Evolutionary conservation across 2,113 vertebrate genomes (phyloP), one percentile per base, ranked within the genome.

Genomic region (Struthidea cinerea): DNA sequence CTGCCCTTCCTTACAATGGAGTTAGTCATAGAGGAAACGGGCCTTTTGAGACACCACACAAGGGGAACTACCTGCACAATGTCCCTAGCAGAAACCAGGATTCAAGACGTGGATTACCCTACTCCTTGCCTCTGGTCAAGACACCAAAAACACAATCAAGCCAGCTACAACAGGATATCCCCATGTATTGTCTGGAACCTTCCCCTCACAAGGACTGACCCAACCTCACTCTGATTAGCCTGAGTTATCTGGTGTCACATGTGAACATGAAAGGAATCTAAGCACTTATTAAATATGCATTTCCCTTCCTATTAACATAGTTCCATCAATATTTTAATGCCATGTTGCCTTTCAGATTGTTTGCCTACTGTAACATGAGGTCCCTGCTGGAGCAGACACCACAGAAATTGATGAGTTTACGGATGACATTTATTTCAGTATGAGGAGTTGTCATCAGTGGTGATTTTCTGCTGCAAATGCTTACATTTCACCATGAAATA

Each of bases 311-410:
- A 86, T 71, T 79, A 93, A 96, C 82, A 92, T 84, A 6, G 7
- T 82, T 93, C 57, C 76, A 97, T 96, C 90, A 95, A 95, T 96
- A 97, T 97, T 96, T 97, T 92, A 96, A 88, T 93, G 76, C 39
- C 60, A 82, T 76, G 88, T 93, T 95, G 83, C 68, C 86, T 92
- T 85, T 94, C 90, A 78, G 85, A 87, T 91, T 91, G 56, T 77
- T 61, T 85, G 92, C 49, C 49, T 82, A n/a, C 50, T 87, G 75
- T 92, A 93, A 89, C 63, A n/a, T 30, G 80, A 96, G 84, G 70
- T 93, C 50, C 32, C 24, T 82, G n/a, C 35, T 61, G 42, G 44
- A 82, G 71, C 56, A 89, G 44, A 67, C 30, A 94, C 13, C 35
- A 89, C 12, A 60, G 78, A 87, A 94, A 84, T 79, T 12, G 59